Conservation (phyloP, 2,113 vertebrate genomes). For the Pantherophis guttatus region DNA sequence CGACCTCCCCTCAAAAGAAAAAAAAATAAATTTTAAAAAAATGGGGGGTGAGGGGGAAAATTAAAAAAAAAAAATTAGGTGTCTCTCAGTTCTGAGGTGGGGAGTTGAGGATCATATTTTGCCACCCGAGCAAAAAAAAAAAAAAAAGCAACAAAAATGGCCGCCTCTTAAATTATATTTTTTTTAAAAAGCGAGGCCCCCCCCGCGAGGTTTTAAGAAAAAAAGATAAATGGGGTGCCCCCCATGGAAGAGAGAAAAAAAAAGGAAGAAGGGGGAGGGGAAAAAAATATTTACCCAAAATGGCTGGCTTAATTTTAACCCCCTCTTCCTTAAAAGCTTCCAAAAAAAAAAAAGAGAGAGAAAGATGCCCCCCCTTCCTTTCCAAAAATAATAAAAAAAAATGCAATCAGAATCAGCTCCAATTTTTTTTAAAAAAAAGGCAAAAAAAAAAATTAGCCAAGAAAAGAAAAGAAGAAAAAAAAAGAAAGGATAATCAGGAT, state of each 20-base stretch:
- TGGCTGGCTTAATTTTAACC: slow-evolving; percentile 32
- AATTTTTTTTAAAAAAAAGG: background rate
- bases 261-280: background rate
- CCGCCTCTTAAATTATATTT: slow-evolving; percentile 96
- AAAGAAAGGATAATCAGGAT: background rate
- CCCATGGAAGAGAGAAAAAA: background rate
- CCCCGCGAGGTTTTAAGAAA: slow-evolving; percentile 30
- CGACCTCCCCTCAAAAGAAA: slow-evolving; percentile 28
- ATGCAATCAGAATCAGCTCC: slow-evolving; percentile 27
- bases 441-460: background rate
- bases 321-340: slow-evolving; percentile 18
- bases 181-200: slow-evolving; percentile 75
- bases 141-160: slow-evolving; percentile 80
- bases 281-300: slow-evolving; percentile 5
- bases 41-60: slow-evolving; percentile 42
- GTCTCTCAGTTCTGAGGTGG: slow-evolving; percentile 88
- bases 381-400: background rate
- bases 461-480: background rate
- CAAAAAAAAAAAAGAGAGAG: background rate
- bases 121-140: slow-evolving; percentile 78
- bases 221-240: background rate
- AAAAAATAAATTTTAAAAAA: background rate
- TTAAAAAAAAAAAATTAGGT: slow-evolving; percentile 64
- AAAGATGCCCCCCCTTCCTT: background rate
- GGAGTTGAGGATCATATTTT: slow-evolving; percentile 91